Conservation (phyloP, 1,140 invertebrate genomes). For the Pogonognathellus flavescens region DNA sequence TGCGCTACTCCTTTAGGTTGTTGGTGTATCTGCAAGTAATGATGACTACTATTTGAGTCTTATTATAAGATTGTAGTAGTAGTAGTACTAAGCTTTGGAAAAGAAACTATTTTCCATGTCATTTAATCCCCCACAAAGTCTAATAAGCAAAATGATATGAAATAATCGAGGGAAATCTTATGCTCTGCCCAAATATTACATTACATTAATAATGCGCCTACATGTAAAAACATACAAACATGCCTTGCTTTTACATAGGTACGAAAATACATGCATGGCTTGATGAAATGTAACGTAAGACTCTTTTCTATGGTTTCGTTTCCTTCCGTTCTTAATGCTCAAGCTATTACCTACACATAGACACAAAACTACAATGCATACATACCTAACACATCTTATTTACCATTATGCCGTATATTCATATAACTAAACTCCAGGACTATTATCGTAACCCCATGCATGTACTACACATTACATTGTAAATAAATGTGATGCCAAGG, state of each 20-base stretch:
- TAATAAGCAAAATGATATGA: slow-evolving; percentile 53
- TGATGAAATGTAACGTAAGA: slow-evolving; percentile 19
- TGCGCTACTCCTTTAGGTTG: neutral
- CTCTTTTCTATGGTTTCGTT: slow-evolving; percentile 41
- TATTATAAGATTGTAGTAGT: neutral
- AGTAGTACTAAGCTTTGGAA: slow-evolving; percentile 25
- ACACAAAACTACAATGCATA: slow-evolving; percentile 5
- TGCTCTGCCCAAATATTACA: slow-evolving; percentile 40
- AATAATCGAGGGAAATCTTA: slow-evolving; percentile 51
- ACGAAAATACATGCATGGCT: slow-evolving; percentile 40
- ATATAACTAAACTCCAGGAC: slow-evolving; percentile 1
- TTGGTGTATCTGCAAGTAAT: slow-evolving; percentile 55
- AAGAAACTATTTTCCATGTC: slow-evolving; percentile 59
- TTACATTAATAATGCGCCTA: slow-evolving; percentile 15
- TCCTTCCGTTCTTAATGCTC: slow-evolving; percentile 21
- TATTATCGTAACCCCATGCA: slow-evolving; percentile 27
- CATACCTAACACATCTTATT: neutral
- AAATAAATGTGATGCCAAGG: neutral
- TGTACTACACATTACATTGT: neutral
- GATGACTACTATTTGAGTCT: slow-evolving; percentile 54
- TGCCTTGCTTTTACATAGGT: neutral
- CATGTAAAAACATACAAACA: neutral
- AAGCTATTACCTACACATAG: neutral
- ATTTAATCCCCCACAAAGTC: slow-evolving; percentile 60
- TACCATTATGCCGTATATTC: neutral